A percentile compares a stretch with the other conserved stretches of the same genome.
Evolutionary conservation across 1,140 invertebrate species (phyloP).

Genomic region (Drosophila aff.): DNA sequence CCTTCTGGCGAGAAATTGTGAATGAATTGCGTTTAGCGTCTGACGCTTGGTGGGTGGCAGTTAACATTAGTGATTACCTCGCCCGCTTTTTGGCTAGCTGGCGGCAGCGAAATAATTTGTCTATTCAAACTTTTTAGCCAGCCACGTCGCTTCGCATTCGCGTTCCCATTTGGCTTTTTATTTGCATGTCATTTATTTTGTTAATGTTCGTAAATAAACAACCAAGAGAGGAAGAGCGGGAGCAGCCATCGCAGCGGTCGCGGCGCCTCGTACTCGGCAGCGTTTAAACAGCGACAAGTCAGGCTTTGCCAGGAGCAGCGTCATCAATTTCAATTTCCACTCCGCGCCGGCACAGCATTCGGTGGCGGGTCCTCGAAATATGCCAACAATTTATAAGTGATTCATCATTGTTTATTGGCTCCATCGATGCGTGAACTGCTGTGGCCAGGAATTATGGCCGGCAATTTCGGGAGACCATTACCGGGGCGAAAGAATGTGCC

Average conservation of each 20-base stretch:
- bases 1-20: slow-evolving; percentile 29
- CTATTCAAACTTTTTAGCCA: slow-evolving; percentile 70
- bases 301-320: slow-evolving; percentile 47
- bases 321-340: slow-evolving; percentile 78
- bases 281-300: slow-evolving; percentile 67
- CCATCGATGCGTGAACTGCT: slow-evolving; percentile 68
- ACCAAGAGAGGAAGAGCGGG: slow-evolving; percentile 9
- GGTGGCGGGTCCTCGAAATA: slow-evolving; percentile 58
- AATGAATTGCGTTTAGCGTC: slow-evolving; percentile 74
- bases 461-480: slow-evolving; percentile 50
- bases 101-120: slow-evolving; percentile 67
- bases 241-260: slow-evolving; percentile 4
- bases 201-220: slow-evolving; percentile 81
- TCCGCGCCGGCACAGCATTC: slow-evolving; percentile 42
- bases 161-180: slow-evolving; percentile 59
- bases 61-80: slow-evolving; percentile 48
- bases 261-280: slow-evolving; percentile 9
- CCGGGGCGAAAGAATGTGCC: slow-evolving; percentile 20
- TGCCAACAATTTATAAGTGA: slow-evolving; percentile 82
- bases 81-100: background rate
- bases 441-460: slow-evolving; percentile 69
- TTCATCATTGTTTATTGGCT: slow-evolving; percentile 83
- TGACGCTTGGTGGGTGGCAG: slow-evolving; percentile 54
- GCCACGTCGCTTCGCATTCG: slow-evolving; percentile 20
- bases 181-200: slow-evolving; percentile 82